Evolutionary conservation across 2,888 invertebrate species (phyloP).

Genomic region (Synergus gifuensis): DNA sequence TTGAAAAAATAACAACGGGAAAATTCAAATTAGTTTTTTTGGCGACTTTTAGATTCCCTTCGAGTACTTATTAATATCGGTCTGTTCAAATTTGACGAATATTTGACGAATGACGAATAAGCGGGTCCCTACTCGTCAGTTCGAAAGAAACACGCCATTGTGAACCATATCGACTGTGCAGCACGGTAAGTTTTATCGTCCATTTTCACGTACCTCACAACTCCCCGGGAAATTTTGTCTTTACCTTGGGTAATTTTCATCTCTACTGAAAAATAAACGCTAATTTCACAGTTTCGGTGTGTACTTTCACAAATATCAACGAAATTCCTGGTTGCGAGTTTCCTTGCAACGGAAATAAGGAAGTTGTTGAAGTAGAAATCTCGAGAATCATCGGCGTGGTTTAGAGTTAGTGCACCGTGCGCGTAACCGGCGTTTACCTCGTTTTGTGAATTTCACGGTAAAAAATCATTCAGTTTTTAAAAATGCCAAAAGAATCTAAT

Average conservation of each 20-base stretch:
- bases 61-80: conserved; percentile 5
- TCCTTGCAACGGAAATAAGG: conserved; percentile 27
- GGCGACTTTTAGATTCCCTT: neutral
- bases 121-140: conserved; percentile 43
- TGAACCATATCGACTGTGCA: conserved; percentile 88
- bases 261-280: conserved; percentile 38
- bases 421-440: conserved; percentile 33
- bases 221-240: conserved; percentile 79
- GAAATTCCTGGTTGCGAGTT: conserved; percentile 20
- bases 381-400: conserved; percentile 38
- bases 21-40: conserved; percentile 53
- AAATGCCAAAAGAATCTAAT: neutral
- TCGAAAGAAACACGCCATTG: conserved; percentile 85
- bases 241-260: conserved; percentile 58
- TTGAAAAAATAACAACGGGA: conserved; percentile 48
- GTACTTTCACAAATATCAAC: conserved; percentile 21
- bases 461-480: neutral
- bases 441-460: conserved; percentile 8
- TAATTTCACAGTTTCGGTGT: conserved; percentile 38
- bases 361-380: conserved; percentile 29
- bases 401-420: conserved; percentile 5
- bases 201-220: conserved; percentile 85
- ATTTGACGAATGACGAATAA: conserved; percentile 44
- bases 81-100: conserved; percentile 27
- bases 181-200: conserved; percentile 83